Evolutionary conservation across 2,113 vertebrate species (phyloP).

Genomic region (Cygnus buccinator): DNA sequence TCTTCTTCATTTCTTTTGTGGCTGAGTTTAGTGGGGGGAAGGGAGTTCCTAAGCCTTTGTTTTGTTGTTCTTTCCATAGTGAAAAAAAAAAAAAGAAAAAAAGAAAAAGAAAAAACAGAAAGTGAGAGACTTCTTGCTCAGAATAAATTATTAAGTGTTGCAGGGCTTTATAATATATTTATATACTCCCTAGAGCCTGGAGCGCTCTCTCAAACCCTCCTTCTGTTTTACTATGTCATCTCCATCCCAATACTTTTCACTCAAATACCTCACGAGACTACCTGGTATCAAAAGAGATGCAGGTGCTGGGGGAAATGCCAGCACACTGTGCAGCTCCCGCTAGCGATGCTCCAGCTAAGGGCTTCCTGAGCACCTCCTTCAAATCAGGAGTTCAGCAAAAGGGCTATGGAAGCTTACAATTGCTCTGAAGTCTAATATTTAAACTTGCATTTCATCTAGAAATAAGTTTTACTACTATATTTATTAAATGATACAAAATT

Average conservation of each 20-base stretch:
- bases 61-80: not conserved
- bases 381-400: not conserved
- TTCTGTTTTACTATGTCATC: not conserved
- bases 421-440: not conserved
- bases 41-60: not conserved
- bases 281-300: not conserved
- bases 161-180: constrained; percentile 55
- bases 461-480: rapidly evolving
- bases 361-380: not conserved
- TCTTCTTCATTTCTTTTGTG: not conserved
- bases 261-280: not conserved
- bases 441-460: not conserved
- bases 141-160: constrained; percentile 57
- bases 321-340: rapidly evolving
- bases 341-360: not conserved
- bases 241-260: not conserved
- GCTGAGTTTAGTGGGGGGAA: not conserved
- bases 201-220: not conserved
- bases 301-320: not conserved
- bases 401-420: not conserved
- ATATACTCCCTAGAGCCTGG: not conserved
- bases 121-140: not conserved
- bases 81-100: not conserved
- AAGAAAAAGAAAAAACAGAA: not conserved
- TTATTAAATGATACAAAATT: not conserved